Evolutionary conservation across 1,140 invertebrate species (phyloP), one percentile per base, ranked within the genome.

Genomic region (Atta cephalotes): DNA sequence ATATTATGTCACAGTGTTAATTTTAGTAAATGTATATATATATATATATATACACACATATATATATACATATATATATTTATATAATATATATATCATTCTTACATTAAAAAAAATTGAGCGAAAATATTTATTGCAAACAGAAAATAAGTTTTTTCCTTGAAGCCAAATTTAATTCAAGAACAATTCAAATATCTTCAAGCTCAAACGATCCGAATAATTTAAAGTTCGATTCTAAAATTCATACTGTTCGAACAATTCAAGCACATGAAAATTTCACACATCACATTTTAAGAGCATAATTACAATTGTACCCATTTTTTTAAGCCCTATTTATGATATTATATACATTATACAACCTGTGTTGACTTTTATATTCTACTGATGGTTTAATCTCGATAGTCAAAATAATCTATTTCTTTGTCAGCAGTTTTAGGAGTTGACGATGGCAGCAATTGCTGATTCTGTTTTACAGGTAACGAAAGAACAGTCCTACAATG

Each of bases 331-430:
- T 7, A 2, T 74, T 84, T 81, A 70, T 70, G 21, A 56, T 60
- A 66, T 39, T 70, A 70, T 70, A 76, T 60, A 74, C 70, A 51
- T 49, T 28, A 18, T 68, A 62, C n/a, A 80, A n/a, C 4, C 31
- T 51, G 10, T 39, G 10, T 53, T 81, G 12, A 21, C 6, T n/a
- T 49, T 76, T 63, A 49, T 10, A 71, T 39, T 3, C 9, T 71
- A 58, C 4, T 71, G 51, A 16, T 56, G 21, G 66, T 70, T 90
- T 90, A 91, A 25, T 87, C 89, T 76, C 86, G 88, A 88, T 87
- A 93, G 72, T 93, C 91, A 76, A 93, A 93, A 70, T 93, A 93
- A 88, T 93, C 93, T 87, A 93, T 93, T 82, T 92, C 91, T 56
- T 88, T 90, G 49, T 93, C 92, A 71, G 86, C 53, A 21, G 77